These are phyloP conservation scores for Fringilla coelebs DNA, from an alignment of 2,797 vertebrate genomes.

Conservation along the genomic window DNA sequence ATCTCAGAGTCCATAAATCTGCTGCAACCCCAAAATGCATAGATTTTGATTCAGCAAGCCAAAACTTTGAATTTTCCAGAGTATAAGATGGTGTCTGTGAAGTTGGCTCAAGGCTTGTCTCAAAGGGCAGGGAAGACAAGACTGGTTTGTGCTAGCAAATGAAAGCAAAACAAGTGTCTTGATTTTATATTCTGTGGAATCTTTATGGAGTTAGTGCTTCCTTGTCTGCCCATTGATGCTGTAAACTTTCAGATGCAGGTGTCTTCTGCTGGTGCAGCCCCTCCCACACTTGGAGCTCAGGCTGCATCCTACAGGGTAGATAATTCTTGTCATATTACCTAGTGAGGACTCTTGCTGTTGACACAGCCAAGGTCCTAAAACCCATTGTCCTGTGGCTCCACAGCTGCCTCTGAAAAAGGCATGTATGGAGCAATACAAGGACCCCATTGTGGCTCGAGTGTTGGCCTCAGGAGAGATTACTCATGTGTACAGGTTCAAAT, in stretches of 20 bases:
- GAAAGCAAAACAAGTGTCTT: neutral
- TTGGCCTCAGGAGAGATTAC: neutral
- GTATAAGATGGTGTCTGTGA: neutral
- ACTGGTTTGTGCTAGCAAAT: neutral
- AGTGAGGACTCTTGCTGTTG: neutral
- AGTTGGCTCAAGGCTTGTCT: neutral
- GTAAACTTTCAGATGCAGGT: neutral
- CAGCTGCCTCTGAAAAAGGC: neutral
- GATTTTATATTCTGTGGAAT: neutral
- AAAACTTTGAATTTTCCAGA: neutral
- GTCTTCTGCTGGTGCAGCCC: neutral
- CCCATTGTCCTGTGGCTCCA: neutral
- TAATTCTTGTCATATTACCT: neutral
- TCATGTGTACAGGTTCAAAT: neutral
- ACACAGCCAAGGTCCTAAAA: neutral
- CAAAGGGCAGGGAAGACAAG: neutral
- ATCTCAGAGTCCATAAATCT: neutral
- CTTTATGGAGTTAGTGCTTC: neutral
- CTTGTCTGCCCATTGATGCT: neutral
- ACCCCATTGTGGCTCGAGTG: neutral
- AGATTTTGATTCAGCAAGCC: neutral
- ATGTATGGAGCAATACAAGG: neutral
- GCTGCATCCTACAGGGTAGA: neutral
- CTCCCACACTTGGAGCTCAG: neutral
- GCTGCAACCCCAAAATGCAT: neutral